Evolutionary conservation across 2,113 vertebrate species (phyloP).

Genomic region (Oenanthe oenanthe): DNA sequence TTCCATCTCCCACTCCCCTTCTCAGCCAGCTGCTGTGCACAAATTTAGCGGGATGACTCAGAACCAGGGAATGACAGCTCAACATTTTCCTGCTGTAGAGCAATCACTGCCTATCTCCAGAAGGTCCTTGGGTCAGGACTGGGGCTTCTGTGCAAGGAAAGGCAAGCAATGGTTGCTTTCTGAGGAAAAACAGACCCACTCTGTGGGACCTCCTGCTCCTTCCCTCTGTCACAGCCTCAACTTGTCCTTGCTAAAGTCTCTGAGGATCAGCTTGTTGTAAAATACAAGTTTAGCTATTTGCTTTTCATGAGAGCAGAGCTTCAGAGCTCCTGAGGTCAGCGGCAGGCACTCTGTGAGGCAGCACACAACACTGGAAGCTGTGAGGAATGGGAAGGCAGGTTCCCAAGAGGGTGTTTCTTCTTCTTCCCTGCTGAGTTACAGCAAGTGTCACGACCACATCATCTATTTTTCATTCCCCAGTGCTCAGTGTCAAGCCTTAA

Average conservation of each 20-base stretch:
- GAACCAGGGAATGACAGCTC: background rate
- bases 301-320: background rate
- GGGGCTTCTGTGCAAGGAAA: background rate
- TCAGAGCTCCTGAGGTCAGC: background rate
- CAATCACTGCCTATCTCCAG: background rate
- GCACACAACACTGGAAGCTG: background rate
- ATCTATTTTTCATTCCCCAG: background rate
- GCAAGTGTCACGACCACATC: background rate
- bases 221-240: background rate
- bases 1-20: background rate
- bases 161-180: background rate
- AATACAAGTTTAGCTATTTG: background rate
- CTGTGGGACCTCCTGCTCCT: background rate
- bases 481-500: background rate
- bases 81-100: background rate
- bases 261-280: background rate
- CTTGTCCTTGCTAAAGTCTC: background rate
- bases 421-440: background rate
- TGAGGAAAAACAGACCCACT: background rate
- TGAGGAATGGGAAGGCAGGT: background rate
- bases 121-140: background rate
- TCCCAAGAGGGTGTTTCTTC: background rate
- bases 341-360: background rate
- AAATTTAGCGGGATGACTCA: slow-evolving; percentile 1
- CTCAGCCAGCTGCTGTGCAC: background rate